Evolutionary conservation across 2,888 invertebrate genomes (phyloP), one percentile per base, ranked within the genome.

Genomic region (Aelia acuminata): DNA sequence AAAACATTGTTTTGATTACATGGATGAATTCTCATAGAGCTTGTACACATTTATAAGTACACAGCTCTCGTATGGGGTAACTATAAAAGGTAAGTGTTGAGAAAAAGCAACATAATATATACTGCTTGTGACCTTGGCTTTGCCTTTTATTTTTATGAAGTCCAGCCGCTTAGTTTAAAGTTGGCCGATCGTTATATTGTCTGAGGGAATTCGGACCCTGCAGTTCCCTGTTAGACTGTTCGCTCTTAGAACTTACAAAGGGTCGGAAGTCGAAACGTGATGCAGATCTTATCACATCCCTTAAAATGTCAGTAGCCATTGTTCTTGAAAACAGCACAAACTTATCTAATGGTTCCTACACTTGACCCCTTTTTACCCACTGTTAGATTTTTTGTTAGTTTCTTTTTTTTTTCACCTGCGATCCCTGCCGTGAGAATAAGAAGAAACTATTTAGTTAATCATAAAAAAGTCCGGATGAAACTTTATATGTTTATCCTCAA

Each of bases 231-330:
- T 57, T 57, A n/a, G 57, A 57, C 57, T 26, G 26, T 13, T 26
- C 26, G 57, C 57, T 57, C 57, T 26, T 26, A 26, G 57, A 57
- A 0, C 57, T 57, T 57, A 57, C 57, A 57, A 57, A 26, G 57
- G 57, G 57, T 57, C 26, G 57, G 57, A 57, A 57, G 26, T 13
- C 57, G 57, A 26, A 57, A 57, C 57, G 57, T 57, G 57, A 57
- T 57, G 57, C 26, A 26, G 57, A 57, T 57, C 57, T 57, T 57
- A 57, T 57, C 57, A 26, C 57, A 57, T 57, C 57, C 57, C 26
- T 57, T 57, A 57, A 57, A 57, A 57, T 57, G 57, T 57, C 57
- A 57, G 57, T 57, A 57, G 57, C 57, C 57, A 57, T 57, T 57
- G 57, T 57, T 57, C 57, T 57, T 57, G 57, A 57, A n/a, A 57